phyloP scores from a whole-genome alignment of 2,888 invertebrate species.

The Xestia rhomboidea region DNA sequence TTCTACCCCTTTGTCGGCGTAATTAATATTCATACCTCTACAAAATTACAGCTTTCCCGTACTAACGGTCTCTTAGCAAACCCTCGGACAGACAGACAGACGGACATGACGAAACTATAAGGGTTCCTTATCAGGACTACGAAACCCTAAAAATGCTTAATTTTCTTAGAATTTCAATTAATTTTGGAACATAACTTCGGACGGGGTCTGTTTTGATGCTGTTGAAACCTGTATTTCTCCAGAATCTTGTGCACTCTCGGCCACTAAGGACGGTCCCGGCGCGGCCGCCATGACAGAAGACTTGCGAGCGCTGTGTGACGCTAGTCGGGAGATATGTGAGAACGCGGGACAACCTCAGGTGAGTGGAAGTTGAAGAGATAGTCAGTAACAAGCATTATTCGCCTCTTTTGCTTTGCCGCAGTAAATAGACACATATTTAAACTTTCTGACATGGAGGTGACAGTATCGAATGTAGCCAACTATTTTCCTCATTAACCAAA shows the following conservation, averaged over 20 bases:
- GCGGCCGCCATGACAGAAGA: constrained; percentile 30
- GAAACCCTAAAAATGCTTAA: no score
- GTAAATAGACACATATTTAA: background rate
- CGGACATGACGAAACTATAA: no score
- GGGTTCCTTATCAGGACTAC: no score
- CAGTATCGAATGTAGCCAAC: background rate
- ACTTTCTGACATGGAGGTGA: background rate
- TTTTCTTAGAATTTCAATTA: background rate
- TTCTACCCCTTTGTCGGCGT: no score
- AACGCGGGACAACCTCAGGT: constrained; percentile 30
- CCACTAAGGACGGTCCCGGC: constrained; percentile 17
- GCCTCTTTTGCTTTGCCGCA: background rate
- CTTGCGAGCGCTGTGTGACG: constrained; percentile 42
- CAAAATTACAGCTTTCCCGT: no score
- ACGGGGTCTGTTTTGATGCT: background rate
- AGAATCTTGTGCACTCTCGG: constrained; percentile 43
- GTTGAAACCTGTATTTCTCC: background rate
- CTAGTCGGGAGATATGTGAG: constrained; percentile 46
- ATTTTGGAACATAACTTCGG: background rate
- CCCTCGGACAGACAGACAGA: no score
- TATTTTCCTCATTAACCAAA: background rate
- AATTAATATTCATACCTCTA: no score
- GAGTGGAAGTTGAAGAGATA: background rate
- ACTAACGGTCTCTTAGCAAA: no score
- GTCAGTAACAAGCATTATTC: background rate